phyloP scores from a whole-genome alignment of 2,888 invertebrate genomes.

The Carabus problematicus region DNA sequence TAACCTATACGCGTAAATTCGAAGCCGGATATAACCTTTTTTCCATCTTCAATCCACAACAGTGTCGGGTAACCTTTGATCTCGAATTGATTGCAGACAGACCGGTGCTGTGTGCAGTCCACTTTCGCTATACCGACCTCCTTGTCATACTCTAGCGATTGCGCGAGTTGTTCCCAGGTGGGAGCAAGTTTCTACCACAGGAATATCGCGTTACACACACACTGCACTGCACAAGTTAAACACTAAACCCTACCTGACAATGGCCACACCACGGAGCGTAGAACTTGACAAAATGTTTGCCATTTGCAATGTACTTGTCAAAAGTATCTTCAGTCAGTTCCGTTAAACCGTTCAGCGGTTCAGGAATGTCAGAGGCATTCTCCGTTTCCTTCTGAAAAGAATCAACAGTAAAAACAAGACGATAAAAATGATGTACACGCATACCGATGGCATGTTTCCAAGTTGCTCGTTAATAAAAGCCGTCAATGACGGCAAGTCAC shows the following conservation, averaged over 20 bases:
- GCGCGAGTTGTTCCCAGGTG: slow-evolving; percentile 83
- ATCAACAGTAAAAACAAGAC: background rate
- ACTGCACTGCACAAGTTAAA: slow-evolving; percentile 42
- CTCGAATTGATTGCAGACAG: slow-evolving; percentile 79
- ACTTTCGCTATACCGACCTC: slow-evolving; percentile 80
- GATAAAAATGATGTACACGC: slow-evolving; percentile 38
- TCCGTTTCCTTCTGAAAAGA: slow-evolving; percentile 51
- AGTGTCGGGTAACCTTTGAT: slow-evolving; percentile 89
- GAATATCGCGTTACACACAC: no score
- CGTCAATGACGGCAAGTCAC: slow-evolving; percentile 78
- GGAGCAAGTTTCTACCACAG: slow-evolving; percentile 75
- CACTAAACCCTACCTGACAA: slow-evolving; percentile 71
- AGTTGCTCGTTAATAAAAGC: slow-evolving; percentile 80
- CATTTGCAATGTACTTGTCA: slow-evolving; percentile 72
- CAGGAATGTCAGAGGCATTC: slow-evolving; percentile 60
- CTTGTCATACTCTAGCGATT: slow-evolving; percentile 70
- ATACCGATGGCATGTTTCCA: slow-evolving; percentile 55
- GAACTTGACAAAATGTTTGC: slow-evolving; percentile 89
- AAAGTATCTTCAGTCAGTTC: slow-evolving; percentile 81
- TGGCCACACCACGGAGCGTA: slow-evolving; percentile 93
- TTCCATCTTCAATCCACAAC: slow-evolving; percentile 87
- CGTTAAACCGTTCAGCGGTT: slow-evolving; percentile 68
- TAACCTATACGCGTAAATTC: background rate
- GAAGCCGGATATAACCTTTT: slow-evolving; percentile 66
- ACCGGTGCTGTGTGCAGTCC: slow-evolving; percentile 81